Conservation (phyloP, 2,113 vertebrate genomes). For the Acrocephalus kingi region DNA sequence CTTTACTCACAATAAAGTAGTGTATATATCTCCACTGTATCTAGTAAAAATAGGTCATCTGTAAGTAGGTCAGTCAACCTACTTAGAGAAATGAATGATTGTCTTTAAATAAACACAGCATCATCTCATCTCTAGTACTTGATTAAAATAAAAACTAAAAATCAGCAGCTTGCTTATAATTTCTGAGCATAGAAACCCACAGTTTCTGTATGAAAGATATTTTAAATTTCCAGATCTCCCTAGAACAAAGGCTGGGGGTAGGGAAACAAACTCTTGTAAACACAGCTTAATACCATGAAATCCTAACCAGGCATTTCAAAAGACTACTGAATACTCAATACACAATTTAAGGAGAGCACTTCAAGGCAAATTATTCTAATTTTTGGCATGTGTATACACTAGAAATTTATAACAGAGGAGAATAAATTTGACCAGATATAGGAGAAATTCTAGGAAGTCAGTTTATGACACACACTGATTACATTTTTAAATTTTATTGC, state of each 20-base stretch:
- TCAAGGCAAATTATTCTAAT: background rate
- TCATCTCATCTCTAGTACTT: background rate
- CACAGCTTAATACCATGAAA: slow-evolving; percentile 11
- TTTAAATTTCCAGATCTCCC: background rate
- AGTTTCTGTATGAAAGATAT: background rate
- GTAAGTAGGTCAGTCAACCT: slow-evolving; percentile 68
- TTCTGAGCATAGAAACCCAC: background rate
- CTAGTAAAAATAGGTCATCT: slow-evolving; percentile 62
- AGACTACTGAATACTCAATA: background rate
- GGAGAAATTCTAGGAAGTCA: background rate
- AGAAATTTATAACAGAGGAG: background rate
- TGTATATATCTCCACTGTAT: slow-evolving; percentile 34
- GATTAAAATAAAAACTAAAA: background rate
- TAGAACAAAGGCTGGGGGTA: background rate
- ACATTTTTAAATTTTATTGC: background rate
- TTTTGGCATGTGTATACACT: background rate
- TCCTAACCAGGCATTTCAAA: background rate
- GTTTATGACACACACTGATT: background rate
- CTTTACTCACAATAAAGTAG: background rate
- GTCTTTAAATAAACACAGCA: slow-evolving; percentile 1
- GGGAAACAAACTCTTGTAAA: background rate
- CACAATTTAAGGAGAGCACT: background rate
- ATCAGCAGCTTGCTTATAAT: background rate
- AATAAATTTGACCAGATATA: background rate
- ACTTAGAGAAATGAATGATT: slow-evolving; percentile 27